A percentile compares a stretch with the other conserved stretches of the same genome.
phyloP scores from a whole-genome alignment of 1,140 invertebrate species.

The Drosophila ercepeae region DNA sequence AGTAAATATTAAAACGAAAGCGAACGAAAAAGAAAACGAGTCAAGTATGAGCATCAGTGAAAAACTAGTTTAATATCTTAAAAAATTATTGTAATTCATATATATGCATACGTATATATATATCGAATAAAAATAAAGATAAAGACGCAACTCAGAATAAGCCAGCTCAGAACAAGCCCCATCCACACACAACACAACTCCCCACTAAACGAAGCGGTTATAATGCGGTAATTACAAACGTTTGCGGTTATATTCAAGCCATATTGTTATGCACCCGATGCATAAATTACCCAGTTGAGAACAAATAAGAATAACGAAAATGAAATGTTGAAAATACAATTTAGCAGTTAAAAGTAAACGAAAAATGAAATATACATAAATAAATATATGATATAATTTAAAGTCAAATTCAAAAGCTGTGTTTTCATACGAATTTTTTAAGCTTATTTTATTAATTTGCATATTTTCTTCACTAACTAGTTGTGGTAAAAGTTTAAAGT shows the following conservation, averaged over 20 bases:
- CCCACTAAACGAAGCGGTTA: conserved; percentile 51
- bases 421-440: neutral
- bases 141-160: conserved; percentile 40
- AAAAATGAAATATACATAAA: conserved; percentile 57
- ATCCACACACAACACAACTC: conserved; percentile 38
- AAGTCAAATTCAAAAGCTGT: conserved; percentile 26
- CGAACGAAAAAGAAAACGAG: conserved; percentile 69
- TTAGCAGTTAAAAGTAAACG: conserved; percentile 69
- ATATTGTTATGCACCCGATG: conserved; percentile 77
- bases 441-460: neutral
- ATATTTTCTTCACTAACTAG: conserved; percentile 2
- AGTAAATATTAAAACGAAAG: conserved; percentile 71
- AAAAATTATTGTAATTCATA: conserved; percentile 60
- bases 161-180: conserved; percentile 26
- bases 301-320: conserved; percentile 61
- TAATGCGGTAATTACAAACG: conserved; percentile 38
- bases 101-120: conserved; percentile 32
- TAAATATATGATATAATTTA: conserved; percentile 65
- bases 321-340: conserved; percentile 79
- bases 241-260: conserved; percentile 76
- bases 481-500: neutral
- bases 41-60: conserved; percentile 70
- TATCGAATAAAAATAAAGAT: conserved; percentile 44
- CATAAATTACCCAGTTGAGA: conserved; percentile 74
- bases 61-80: conserved; percentile 74